Base-by-base conservation (phyloP, 2,113 vertebrate species). In the Jaculus jaculus region DNA sequence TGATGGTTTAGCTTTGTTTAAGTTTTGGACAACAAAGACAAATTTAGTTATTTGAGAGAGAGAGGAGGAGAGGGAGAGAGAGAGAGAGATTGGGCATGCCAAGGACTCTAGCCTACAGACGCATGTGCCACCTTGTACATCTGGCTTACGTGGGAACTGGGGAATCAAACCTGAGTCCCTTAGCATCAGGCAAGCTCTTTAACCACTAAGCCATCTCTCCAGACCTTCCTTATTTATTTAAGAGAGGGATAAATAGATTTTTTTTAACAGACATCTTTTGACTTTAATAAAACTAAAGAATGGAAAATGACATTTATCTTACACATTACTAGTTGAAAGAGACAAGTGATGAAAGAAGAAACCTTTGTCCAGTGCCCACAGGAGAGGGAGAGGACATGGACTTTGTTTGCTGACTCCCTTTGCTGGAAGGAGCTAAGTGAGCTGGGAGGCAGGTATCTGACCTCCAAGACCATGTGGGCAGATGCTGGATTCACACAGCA, bases 361-460 rank as follows among this genome's bases (percentile, higher is more conserved):
- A 77, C 32, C 23, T 92, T 81, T 92, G 47, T 20, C 26, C 61
- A 71, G 73, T 92, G 95, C 54, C 87, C 68, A 69, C 83, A 24
- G 5, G 21, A 69, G 32, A 13, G 26, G 89, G 81, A 54, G 42
- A 74, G 66, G 17, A 63, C 60, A 18, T 7, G 17, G 30, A 24
- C 93, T 80, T 54, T 88, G 65, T 86, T 47, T 78, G 71, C 68
- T 77, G 30, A 16, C 34, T 9, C 85, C 47, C n/a, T 95, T 94
- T 42, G 54, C 39, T 39, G 54, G 84, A 73, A 24, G 47, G 61
- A 71, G n/a, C 69, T 71, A 89, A 60, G 39, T 66, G 73, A 90
- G 75, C 87, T 39, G 71, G 54, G 47, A 92, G 81, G 89, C 23
- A 84, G 87, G 54, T 51, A 89, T 71, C 87, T 91, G 81, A 63